Percentiles rank a stretch among this genome's conserved stretches.
phyloP scores from a whole-genome alignment of 2,888 invertebrate species.

The Junonia oenone region DNA sequence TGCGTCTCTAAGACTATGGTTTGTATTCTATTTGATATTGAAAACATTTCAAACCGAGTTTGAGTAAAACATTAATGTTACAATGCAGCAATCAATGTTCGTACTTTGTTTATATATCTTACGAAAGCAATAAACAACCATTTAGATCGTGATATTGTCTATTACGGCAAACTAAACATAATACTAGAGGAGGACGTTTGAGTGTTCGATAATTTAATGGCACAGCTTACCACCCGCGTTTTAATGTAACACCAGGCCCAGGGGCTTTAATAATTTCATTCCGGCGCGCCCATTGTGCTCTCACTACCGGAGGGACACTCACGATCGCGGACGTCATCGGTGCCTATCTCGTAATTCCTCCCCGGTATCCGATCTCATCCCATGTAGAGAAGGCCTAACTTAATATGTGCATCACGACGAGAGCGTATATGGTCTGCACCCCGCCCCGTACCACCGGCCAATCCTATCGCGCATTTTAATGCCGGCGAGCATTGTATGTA shows the following conservation, averaged over 20 bases:
- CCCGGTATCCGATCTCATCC: slow-evolving; percentile 50
- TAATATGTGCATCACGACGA: slow-evolving; percentile 78
- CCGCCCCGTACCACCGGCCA: slow-evolving; percentile 64
- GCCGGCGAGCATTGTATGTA: slow-evolving; percentile 71
- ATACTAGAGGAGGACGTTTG: slow-evolving; percentile 27
- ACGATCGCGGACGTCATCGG: slow-evolving; percentile 62
- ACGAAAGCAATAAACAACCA: slow-evolving; percentile 20
- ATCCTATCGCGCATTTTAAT: slow-evolving; percentile 74
- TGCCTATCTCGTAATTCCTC: slow-evolving; percentile 63
- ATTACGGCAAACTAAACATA: slow-evolving; percentile 21
- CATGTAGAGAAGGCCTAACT: slow-evolving; percentile 71
- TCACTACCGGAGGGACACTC: slow-evolving; percentile 44
- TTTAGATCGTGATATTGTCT: slow-evolving; percentile 26
- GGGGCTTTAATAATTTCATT: slow-evolving; percentile 57
- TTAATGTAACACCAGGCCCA: slow-evolving; percentile 50
- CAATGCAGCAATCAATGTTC: slow-evolving; percentile 1
- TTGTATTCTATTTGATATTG: background rate
- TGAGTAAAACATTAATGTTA: background rate
- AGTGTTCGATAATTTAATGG: slow-evolving; percentile 21
- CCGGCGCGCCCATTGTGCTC: slow-evolving; percentile 52
- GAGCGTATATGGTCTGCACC: slow-evolving; percentile 67
- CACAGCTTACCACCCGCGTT: slow-evolving; percentile 34
- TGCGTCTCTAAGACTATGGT: background rate
- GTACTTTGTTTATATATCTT: slow-evolving; percentile 2
- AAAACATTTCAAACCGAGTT: background rate